phyloP scores from a whole-genome alignment of 2,888 invertebrate genomes.

The Xestoiulus laeticollis region DNA sequence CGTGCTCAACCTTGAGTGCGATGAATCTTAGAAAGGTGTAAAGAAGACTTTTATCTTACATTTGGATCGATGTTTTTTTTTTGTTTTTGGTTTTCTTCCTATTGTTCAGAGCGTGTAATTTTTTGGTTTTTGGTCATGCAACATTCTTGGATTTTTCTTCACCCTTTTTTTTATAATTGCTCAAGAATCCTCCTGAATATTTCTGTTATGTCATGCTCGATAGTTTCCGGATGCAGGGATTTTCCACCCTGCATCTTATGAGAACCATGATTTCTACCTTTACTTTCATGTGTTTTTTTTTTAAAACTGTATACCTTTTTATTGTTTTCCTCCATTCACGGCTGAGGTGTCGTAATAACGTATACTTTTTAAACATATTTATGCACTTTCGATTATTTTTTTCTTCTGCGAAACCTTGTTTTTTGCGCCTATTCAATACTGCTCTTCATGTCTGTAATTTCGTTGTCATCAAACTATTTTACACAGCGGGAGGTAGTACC shows the following conservation, averaged over 20 bases:
- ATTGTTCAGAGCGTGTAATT: background rate
- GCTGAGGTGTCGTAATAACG: too few relatives aligned
- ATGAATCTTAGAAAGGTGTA: background rate
- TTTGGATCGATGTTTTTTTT: background rate
- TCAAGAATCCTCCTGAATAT: background rate
- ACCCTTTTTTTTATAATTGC: constrained; percentile 15
- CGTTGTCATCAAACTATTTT: too few relatives aligned
- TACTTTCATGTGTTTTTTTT: too few relatives aligned
- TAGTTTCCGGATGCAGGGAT: constrained; percentile 29
- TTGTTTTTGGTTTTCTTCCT: too few relatives aligned
- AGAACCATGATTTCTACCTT: too few relatives aligned
- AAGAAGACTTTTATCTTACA: background rate
- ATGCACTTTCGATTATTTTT: too few relatives aligned
- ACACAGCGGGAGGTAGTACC: too few relatives aligned
- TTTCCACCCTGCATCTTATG: background rate
- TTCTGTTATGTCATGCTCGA: background rate
- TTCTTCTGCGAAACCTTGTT: too few relatives aligned
- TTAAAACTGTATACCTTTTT: too few relatives aligned
- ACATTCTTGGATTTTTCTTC: background rate
- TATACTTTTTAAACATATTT: background rate
- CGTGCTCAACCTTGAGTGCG: background rate
- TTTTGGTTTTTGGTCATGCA: constrained; percentile 18
- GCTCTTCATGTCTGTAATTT: too few relatives aligned
- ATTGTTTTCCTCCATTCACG: too few relatives aligned
- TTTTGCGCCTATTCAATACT: too few relatives aligned